Base-by-base conservation (phyloP, 2,888 invertebrate species). In the Cancer borealis region DNA sequence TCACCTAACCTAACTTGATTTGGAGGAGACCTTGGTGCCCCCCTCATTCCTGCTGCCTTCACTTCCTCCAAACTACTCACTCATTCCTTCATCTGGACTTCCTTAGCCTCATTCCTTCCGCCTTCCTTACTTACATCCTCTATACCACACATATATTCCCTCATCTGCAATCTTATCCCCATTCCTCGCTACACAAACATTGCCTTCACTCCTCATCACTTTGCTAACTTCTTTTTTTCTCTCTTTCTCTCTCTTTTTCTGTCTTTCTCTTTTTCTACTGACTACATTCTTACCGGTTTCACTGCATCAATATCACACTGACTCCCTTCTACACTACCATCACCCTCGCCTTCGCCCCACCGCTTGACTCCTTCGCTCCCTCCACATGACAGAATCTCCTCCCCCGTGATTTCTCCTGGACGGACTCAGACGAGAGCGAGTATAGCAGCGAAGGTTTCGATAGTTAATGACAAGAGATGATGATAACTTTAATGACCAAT, bases 401-500 rank as follows among this genome's bases (percentile, higher is more conserved):
- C 3, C n/a, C 73, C 73, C 1, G 49, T 12, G 54, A 17, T 73
- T 26, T n/a, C 73, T n/a, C 73, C n/a, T n/a, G 73, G 26, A 26
- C n/a, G 26, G 73, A 73, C 73, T 73, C 73, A 73, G n/a, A 73
- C 45, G 66, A 91, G 30, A 91, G 47, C 91, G 30, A 26, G 91
- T 60, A 66, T 66, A 39, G 45, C 12, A 39, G 60, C 66, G 66
- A 60, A 66, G 66, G 60, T 66, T 47, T 21, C 66, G 91, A 91
- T 91, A 91, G 66, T 66, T 91, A 91, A 60, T 91, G 91, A 91
- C 66, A 91, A 66, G 91, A 91, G 91, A 60, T 66, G 66, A 91
- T 91, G 91, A 91, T 91, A 91, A 66, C 91, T 91, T 91, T 91
- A 91, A 91, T 91, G 60, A 91, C 91, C 66, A 91, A 91, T 91